A percentile compares a stretch with the other conserved stretches of the same genome.
Conservation (phyloP, 2,888 invertebrate genomes). For the Zele albiditarsus region DNA sequence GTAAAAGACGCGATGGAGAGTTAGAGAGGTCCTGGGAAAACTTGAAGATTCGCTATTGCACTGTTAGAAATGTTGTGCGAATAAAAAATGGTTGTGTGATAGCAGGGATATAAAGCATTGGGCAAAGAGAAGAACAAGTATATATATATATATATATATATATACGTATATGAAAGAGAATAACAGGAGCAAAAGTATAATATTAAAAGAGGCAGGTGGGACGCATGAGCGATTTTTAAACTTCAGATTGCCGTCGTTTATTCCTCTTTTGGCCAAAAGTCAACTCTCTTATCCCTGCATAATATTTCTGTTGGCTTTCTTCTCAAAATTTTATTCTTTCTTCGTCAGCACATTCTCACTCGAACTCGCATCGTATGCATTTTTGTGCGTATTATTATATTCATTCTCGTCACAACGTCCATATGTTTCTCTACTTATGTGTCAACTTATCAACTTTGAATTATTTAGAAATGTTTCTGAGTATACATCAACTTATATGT, state of each 20-base stretch:
- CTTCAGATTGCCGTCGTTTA: neutral
- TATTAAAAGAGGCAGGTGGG: constrained; percentile 7
- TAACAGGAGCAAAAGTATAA: neutral
- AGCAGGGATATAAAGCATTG: neutral
- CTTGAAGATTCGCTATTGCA: constrained; percentile 26
- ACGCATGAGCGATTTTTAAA: constrained; percentile 14
- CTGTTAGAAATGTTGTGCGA: constrained; percentile 1
- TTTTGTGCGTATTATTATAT: neutral
- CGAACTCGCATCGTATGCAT: neutral
- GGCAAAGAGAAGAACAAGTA: neutral
- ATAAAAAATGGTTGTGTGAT: neutral
- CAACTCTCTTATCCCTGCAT: neutral
- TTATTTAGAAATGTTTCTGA: too few species aligned
- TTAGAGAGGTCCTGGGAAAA: constrained; percentile 17
- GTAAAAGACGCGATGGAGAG: neutral
- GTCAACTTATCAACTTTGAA: too few species aligned
- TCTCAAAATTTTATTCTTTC: neutral
- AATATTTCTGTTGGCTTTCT: neutral
- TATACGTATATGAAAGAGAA: neutral
- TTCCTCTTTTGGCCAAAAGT: neutral
- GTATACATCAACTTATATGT: neutral
- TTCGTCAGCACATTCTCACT: neutral
- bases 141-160: too few species aligned
- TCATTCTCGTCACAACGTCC: neutral
- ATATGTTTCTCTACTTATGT: too few species aligned